phyloP scores from a whole-genome alignment of 2,797 vertebrate genomes.

The Ciconia nigra region DNA sequence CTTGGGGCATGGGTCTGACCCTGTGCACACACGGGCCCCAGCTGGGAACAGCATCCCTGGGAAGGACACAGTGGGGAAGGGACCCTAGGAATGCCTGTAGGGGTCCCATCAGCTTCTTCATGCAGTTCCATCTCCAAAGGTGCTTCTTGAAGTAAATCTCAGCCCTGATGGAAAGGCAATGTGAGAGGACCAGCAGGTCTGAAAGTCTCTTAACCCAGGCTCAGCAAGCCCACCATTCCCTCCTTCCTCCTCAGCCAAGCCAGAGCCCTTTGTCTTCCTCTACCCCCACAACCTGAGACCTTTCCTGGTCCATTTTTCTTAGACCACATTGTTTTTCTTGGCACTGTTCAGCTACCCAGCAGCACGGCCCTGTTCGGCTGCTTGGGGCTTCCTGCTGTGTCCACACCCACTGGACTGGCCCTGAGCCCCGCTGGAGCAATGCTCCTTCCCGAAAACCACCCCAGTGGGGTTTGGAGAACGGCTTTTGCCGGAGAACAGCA shows the following conservation, averaged over 20 bases:
- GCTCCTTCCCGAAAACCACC: not conserved
- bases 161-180: not conserved
- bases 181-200: not conserved
- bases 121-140: not conserved
- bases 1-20: not conserved
- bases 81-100: not conserved
- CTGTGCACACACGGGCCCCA: rapidly evolving
- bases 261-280: not conserved
- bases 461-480: not conserved
- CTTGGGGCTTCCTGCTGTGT: not conserved
- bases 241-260: not conserved
- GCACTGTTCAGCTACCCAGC: not conserved
- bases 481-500: rapidly evolving
- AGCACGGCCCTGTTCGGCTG: rapidly evolving
- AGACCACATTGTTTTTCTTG: not conserved
- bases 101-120: not conserved
- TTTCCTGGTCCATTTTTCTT: not conserved
- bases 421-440: rapidly evolving
- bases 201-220: not conserved
- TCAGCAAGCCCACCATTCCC: not conserved
- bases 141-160: not conserved
- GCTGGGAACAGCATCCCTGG: not conserved
- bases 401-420: not conserved
- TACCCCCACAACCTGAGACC: not conserved
- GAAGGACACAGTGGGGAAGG: not conserved